A percentile compares a stretch with the other conserved stretches of the same genome.
These are phyloP conservation scores for Falco concolor DNA, from an alignment of 2,797 vertebrate species.

Conservation along the genomic window DNA sequence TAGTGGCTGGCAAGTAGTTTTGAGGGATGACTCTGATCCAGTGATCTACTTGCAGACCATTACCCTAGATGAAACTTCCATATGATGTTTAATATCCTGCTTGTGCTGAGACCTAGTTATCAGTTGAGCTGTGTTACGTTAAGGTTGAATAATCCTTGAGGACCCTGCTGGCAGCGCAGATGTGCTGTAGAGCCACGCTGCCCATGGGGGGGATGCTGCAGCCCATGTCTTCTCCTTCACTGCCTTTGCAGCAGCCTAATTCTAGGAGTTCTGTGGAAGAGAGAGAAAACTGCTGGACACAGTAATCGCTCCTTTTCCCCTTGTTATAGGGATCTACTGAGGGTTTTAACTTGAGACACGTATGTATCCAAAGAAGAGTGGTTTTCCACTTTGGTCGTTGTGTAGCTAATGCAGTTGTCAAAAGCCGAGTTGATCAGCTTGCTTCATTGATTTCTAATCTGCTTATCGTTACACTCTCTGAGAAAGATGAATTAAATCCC, in stretches of 20 bases:
- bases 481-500: constrained; percentile 26
- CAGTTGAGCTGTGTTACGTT: not conserved
- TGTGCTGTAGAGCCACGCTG: fast-evolving
- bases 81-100: not conserved
- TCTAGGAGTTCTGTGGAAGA: not conserved
- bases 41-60: not conserved
- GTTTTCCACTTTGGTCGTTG: not conserved
- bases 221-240: not conserved
- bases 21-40: not conserved
- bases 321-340: not conserved
- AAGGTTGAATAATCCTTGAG: not conserved
- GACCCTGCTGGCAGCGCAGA: not conserved
- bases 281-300: not conserved
- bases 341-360: not conserved
- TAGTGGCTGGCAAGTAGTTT: not conserved
- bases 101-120: not conserved
- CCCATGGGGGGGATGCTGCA: not conserved
- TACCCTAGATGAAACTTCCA: not conserved
- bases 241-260: not conserved
- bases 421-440: not conserved
- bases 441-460: not conserved
- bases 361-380: not conserved
- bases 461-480: not conserved
- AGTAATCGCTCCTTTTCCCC: not conserved
- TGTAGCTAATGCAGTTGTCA: not conserved